Base-by-base conservation (phyloP, 1,140 invertebrate genomes). In the Manduca sexta region DNA sequence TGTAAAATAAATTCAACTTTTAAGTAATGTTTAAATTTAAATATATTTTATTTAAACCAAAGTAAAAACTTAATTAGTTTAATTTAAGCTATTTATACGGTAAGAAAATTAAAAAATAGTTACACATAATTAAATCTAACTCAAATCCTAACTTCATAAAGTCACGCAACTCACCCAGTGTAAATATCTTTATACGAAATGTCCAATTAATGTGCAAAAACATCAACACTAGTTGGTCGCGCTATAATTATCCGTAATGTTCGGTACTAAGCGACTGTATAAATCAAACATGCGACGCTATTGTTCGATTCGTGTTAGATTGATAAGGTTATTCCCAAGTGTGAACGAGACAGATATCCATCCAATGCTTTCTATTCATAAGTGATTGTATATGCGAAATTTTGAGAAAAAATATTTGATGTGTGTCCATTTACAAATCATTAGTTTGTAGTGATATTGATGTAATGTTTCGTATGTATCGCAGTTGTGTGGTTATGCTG, bases 221-320 rank as follows among this genome's bases (percentile, higher is more conserved):
- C 21, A 68, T 71, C 69, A 76, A 84, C 39, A 60, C 47, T 42
- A 48, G 39, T 44, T 57, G 64, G 63, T 84, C 76, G 51, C 48
- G 53, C 64, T 84, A 85, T 82, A 81, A 83, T 85, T 84, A 84
- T 76, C 69, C 75, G 75, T 84, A 85, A 85, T 84, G 75, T 83
- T 86, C 79, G 72, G 71, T 78, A 83, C 80, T 86, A 84, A 86
- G 79, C 82, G 80, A 78, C 68, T 80, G 77, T 84, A 84, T 86
- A 86, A 86, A 84, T 86, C 82, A 84, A 83, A 84, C 75, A 84
- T 75, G 79, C 75, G 76, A 78, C 69, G 71, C 78, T 84, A 80
- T 83, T 83, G 78, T 86, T 84, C 80, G 80, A 84, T 82, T 86
- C 80, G 74, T 67, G 77, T 78, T 79, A 82, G 82, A 86, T 86